A percentile compares a stretch with the other conserved stretches of the same genome.
Conservation (phyloP, 2,888 invertebrate species). For the Anarsia innoxiella region DNA sequence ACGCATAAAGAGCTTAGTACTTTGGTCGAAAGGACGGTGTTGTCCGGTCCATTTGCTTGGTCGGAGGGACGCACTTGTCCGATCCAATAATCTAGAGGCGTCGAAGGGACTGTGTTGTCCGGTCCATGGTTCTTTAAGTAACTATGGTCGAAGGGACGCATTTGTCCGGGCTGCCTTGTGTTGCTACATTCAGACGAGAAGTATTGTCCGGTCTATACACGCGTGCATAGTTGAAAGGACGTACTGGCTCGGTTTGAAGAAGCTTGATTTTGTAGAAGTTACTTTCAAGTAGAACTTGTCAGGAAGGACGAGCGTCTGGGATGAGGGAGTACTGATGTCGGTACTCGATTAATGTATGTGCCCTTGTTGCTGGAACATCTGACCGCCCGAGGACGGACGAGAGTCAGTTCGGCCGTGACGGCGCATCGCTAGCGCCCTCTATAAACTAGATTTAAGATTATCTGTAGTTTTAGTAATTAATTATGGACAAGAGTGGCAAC, state of each 20-base stretch:
- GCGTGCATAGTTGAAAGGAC: background rate
- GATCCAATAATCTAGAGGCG: background rate
- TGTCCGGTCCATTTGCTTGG: background rate
- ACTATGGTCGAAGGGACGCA: slow-evolving; percentile 1
- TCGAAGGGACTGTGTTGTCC: background rate
- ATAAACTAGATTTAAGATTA: background rate
- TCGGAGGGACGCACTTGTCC: slow-evolving; percentile 1
- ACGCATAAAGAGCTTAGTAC: background rate
- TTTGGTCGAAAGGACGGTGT: background rate
- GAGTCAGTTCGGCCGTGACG: slow-evolving; percentile 6
- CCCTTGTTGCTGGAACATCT: slow-evolving; percentile 1
- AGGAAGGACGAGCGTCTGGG: slow-evolving; percentile 4
- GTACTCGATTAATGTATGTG: too few relatives aligned
- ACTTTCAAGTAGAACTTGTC: background rate
- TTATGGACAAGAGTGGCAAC: too few relatives aligned
- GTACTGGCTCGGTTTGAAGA: background rate
- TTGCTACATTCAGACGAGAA: background rate
- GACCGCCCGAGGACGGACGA: slow-evolving; percentile 2
- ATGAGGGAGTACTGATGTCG: too few relatives aligned
- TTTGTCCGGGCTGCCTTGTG: background rate
- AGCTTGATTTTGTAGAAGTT: background rate
- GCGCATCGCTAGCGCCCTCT: slow-evolving; percentile 1
- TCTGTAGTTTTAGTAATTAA: too few relatives aligned
- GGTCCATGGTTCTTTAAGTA: background rate
- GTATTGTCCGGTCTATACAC: background rate